Percentiles rank a stretch among this genome's conserved stretches.
phyloP scores from a whole-genome alignment of 2,113 vertebrate species.

The Antechinus stuartii region DNA sequence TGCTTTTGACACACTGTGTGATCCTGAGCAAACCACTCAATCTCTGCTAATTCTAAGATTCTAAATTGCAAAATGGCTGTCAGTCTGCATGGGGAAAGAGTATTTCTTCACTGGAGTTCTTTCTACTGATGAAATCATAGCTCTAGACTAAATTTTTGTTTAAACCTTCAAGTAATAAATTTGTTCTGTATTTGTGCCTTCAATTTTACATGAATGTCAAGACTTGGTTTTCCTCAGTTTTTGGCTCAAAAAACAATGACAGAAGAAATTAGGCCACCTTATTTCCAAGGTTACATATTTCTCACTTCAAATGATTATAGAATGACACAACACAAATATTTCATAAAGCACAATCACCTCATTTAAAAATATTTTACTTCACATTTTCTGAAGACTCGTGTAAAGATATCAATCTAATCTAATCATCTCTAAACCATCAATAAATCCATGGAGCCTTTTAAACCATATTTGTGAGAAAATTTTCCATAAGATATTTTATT shows the following conservation, averaged over 20 bases:
- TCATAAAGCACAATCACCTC: background rate
- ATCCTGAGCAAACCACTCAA: background rate
- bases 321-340: background rate
- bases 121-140: background rate
- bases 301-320: background rate
- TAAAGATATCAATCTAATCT: background rate
- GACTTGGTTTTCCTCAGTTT: background rate
- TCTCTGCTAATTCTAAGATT: background rate
- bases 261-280: background rate
- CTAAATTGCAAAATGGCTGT: background rate
- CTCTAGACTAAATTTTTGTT: background rate
- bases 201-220: background rate
- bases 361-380: background rate
- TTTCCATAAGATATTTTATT: background rate
- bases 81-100: background rate
- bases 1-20: background rate
- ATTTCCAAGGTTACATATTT: background rate
- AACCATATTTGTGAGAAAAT: background rate
- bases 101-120: background rate
- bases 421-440: background rate
- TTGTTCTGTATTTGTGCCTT: background rate
- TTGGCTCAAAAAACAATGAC: background rate
- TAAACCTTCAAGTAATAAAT: background rate
- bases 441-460: background rate
- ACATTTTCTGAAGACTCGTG: background rate